Evolutionary conservation across 2,888 invertebrate species (phyloP), one percentile per base, ranked within the genome.

Genomic region (Drosophila stalkeri): DNA sequence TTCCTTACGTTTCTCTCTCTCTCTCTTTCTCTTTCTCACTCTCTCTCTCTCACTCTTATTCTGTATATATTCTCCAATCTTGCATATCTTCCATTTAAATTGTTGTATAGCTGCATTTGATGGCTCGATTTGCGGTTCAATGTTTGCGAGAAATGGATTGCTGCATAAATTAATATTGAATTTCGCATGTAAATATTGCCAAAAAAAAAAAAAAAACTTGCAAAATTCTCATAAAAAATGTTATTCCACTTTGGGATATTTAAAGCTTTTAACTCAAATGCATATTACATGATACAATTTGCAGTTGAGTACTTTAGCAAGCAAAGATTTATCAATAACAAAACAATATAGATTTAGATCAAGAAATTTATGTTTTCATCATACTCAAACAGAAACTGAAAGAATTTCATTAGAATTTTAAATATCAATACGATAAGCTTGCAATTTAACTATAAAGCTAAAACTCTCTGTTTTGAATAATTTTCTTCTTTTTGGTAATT

Each of bases 81-180:
- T 31, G 23, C 39, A 23, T 60, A 31, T 59, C 33, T 61, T 41
- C 47, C 49, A 41, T 64, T 55, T 56, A 59, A 51, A 47, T 46
- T 55, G 46, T 63, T 64, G 57, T 11, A 55, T 55, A 66, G 68
- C 81, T 86, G 87, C 62, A 65, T 60, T 77, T 88, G 82, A 83
- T 77, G 72, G 72, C 64, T 82, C 72, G 72, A 82, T 82, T 74
- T 70, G 72, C 68, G 64, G 67, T 55, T 43, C 64, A 72, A 49
- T 64, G 69, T 74, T 61, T 69, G 74, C 52, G 43, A 59, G 74
- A 72, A 86, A 71, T 72, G 73, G 67, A 61, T 74, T 82, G 62
- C 69, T 72, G 89, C 76, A 86, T 83, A 84, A 72, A 86, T 89
- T 89, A 74, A 78, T 70, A 78, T 54, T 77, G 52, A 39, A 78